Evolutionary conservation across 2,113 vertebrate genomes (phyloP).

Genomic region (Heliornis fulica): DNA sequence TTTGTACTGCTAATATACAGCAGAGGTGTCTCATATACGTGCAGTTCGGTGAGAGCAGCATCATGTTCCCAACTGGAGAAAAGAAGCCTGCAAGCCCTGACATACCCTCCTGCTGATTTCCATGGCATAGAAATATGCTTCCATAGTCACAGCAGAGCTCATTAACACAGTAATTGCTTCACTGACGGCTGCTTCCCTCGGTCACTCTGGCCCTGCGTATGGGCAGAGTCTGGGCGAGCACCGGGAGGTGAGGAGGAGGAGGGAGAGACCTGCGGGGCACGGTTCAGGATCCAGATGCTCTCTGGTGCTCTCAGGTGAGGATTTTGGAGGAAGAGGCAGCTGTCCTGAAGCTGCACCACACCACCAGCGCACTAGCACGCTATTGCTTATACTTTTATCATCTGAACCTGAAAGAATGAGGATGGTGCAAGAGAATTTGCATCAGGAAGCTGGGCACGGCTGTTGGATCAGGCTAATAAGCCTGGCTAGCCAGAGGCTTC

Average conservation of each 20-base stretch:
- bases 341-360: neutral
- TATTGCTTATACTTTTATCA: neutral
- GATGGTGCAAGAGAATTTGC: accelerated
- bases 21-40: accelerated
- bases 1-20: neutral
- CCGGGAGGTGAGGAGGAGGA: neutral
- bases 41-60: neutral
- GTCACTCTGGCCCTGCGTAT: accelerated
- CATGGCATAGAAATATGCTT: neutral
- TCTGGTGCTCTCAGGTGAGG: neutral
- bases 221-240: neutral
- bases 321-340: neutral
- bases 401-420: neutral
- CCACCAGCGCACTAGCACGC: neutral
- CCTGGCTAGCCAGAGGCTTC: neutral
- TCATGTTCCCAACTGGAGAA: neutral
- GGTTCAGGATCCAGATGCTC: neutral
- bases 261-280: accelerated
- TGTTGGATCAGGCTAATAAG: neutral
- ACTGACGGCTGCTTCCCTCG: neutral
- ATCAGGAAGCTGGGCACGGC: neutral
- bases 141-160: neutral
- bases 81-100: neutral
- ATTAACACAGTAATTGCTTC: neutral
- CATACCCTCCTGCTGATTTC: neutral